Base-by-base conservation (phyloP, 2,113 vertebrate genomes). In the Psilopogon haemacephalus region DNA sequence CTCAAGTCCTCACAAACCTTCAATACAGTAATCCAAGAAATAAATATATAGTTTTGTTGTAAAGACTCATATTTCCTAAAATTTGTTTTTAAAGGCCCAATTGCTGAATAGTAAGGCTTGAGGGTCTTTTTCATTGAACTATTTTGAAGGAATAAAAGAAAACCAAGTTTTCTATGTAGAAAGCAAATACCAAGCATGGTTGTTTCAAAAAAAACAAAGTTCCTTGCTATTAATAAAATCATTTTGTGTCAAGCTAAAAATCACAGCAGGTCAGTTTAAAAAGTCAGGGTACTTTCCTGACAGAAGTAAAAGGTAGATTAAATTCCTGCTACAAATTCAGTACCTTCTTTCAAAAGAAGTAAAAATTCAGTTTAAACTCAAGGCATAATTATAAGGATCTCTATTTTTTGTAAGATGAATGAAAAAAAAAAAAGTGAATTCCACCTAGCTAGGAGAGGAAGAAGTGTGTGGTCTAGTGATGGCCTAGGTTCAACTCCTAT, bases 11-110 rank as follows among this genome's bases (percentile, higher is more conserved):
- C 59, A 50, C 32, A 79, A 23, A 18, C 50, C 75, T 92, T 91
- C 85, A 90, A 85, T 70, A 74, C 19, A 64, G 40, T 92, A 94
- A 95, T 92, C 55, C 59, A 83, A 77, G 26, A 94, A 96, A 87
- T 71, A 93, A 94, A 95, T 93, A 96, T 73, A 92, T 92, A 92
- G 84, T 78, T 72, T 28, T 28, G 17, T 40, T 85, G 37, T 52
- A 76, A 94, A 90, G 89, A 73, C 59, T 91, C 78, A 0, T 52
- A 73, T 85, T 79, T 92, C 70, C 55, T 72, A 30, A 89, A 89
- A 92, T 54, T 83, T 95, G 38, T 83, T 95, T 94, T 89, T 79
- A 63, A 80, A 94, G 71, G 55, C 28, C 68, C 26, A 28, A 2
- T 10, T 79, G 44, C 56, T 92, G 86, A 90, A 90, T 60, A 90